phyloP scores from a whole-genome alignment of 2,888 invertebrate genomes.

The Calameuta filiformis region DNA sequence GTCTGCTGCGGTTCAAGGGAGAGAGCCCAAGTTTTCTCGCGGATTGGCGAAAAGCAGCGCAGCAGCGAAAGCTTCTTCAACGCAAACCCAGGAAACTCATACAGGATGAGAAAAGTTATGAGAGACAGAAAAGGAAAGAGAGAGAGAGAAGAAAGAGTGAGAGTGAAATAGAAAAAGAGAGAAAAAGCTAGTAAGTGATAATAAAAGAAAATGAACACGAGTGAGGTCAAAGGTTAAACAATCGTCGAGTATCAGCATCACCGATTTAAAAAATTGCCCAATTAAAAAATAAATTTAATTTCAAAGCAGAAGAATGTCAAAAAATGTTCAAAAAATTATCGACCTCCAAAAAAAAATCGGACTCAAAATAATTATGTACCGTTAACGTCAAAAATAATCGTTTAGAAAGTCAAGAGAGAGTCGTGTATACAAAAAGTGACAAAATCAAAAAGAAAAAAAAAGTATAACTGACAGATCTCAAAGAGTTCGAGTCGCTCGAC shows the following conservation, averaged over 20 bases:
- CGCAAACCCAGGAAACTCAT: conserved; percentile 60
- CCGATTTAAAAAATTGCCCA: too few relatives aligned
- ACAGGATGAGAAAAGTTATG: conserved; percentile 32
- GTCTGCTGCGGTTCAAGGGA: conserved; percentile 26
- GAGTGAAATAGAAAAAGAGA: conserved; percentile 13
- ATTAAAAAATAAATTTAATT: too few relatives aligned
- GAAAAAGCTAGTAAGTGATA: neutral
- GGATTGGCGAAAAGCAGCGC: conserved; percentile 64
- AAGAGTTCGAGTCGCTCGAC: too few relatives aligned
- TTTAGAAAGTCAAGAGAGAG: neutral
- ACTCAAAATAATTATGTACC: too few relatives aligned
- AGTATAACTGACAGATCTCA: conserved; percentile 4
- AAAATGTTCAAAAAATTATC: too few relatives aligned
- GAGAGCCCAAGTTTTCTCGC: conserved; percentile 48
- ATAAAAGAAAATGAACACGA: conserved; percentile 7
- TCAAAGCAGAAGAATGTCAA: too few relatives aligned
- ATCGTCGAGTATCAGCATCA: too few relatives aligned
- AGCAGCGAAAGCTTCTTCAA: conserved; percentile 63
- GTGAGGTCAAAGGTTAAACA: conserved; percentile 11
- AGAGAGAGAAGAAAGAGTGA: conserved; percentile 17
- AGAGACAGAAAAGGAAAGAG: conserved; percentile 20
- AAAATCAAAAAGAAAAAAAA: conserved; percentile 39
- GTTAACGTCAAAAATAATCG: too few relatives aligned
- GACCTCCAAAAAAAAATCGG: too few relatives aligned
- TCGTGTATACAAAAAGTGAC: conserved; percentile 13